These are phyloP conservation scores for Chorisops tibialis DNA, from an alignment of 2,888 invertebrate species.

Conservation along the genomic window DNA sequence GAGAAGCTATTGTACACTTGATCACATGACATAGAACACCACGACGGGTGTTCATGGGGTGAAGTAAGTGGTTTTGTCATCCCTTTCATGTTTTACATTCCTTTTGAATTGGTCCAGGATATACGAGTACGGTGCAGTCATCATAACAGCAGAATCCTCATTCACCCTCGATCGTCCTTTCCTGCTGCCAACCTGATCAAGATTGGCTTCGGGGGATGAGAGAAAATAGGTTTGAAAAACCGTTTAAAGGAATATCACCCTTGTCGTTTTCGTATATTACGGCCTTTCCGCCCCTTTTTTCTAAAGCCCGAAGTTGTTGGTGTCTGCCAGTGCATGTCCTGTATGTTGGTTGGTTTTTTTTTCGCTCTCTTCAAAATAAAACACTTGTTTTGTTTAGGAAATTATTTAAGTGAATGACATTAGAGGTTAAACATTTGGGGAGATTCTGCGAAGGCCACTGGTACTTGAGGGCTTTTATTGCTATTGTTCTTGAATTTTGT, in stretches of 20 bases:
- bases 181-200: background rate
- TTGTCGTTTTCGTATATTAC: background rate
- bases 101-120: conserved; percentile 8
- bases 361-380: conserved; percentile 28
- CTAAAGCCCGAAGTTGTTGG: background rate
- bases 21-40: background rate
- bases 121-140: background rate
- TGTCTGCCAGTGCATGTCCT: background rate
- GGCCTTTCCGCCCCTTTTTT: background rate
- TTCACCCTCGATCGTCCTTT: background rate
- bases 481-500: conserved; percentile 9
- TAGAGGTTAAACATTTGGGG: conserved; percentile 34
- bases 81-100: conserved; percentile 34
- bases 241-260: conserved; percentile 28
- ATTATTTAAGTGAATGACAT: conserved; percentile 35
- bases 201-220: conserved; percentile 23
- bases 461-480: conserved; percentile 28
- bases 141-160: background rate
- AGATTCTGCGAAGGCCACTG: conserved; percentile 6
- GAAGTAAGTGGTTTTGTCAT: conserved; percentile 39
- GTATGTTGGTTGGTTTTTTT: conserved; percentile 1
- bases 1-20: too few species aligned
- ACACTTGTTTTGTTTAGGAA: conserved; percentile 36
- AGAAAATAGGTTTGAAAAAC: conserved; percentile 10
- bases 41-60: conserved; percentile 28